Percentiles rank a stretch among this genome's conserved stretches.
Evolutionary conservation across 2,113 vertebrate genomes (phyloP).

Genomic region (Oreotrochilus melanogaster): DNA sequence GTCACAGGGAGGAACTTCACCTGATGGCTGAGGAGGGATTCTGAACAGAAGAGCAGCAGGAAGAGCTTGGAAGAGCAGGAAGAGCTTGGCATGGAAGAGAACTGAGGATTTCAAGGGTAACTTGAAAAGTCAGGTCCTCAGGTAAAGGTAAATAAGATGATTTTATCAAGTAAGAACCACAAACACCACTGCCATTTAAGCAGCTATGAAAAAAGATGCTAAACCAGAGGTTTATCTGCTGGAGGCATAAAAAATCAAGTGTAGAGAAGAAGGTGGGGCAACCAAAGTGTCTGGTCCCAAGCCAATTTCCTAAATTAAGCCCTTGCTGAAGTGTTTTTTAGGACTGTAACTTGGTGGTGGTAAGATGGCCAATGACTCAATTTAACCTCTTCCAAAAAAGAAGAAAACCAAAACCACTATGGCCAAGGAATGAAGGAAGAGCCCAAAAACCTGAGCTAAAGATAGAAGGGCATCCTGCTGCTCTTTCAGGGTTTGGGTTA

Average conservation of each 20-base stretch:
- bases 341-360: background rate
- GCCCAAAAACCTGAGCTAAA: slow-evolving; percentile 45
- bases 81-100: background rate
- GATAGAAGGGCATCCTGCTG: background rate
- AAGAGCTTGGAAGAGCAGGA: too few relatives aligned
- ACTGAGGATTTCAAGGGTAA: background rate
- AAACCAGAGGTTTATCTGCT: background rate
- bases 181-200: background rate
- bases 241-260: background rate
- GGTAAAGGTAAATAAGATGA: background rate
- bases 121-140: background rate
- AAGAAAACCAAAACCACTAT: background rate
- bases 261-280: background rate
- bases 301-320: background rate
- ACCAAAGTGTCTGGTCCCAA: background rate
- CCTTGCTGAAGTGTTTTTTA: background rate
- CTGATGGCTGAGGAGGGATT: background rate
- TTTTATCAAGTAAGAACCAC: background rate
- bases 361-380: background rate
- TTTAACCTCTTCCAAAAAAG: slow-evolving; percentile 14
- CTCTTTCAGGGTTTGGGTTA: background rate
- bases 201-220: background rate
- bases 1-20: background rate
- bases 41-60: background rate
- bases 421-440: slow-evolving; percentile 6